Base-by-base conservation (phyloP, 2,797 vertebrate genomes). In the Spheniscus humboldti region DNA sequence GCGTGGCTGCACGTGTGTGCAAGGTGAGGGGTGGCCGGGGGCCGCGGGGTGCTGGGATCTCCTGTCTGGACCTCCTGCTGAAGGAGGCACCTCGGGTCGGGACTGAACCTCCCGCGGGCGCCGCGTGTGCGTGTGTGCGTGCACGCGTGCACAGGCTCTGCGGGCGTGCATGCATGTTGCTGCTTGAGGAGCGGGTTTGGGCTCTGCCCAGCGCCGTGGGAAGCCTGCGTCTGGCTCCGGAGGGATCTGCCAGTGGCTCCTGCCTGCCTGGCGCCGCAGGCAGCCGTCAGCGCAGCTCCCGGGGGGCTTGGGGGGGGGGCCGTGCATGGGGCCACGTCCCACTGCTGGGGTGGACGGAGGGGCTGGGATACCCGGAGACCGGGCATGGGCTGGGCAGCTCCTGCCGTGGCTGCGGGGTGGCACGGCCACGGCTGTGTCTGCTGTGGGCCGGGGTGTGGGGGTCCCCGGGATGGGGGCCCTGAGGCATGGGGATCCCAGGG, bases 391-490 rank as follows among this genome's bases (percentile, higher is more conserved):
- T 18, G 35, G 8, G 73, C 20, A 13, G 18, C 64, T 43, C 48
- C 48, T 48, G 56, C 30, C 11, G 0, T 0, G 11, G 37, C 59
- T 45, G 60, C 1, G 11, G n/a, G n/a, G 6, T 9, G 30, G 35
- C 22, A 9, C 7, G 22, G 74, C 22, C 35, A 4, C 17, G 3
- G 28, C n/a, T 28, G 9, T 4, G 48, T 23, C 16, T 7, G 35
- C 59, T 4, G 18, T 12, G 48, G 31, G 53, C 39, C 3, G 12
- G 8, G 30, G 39, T 8, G 7, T 5, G 74, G 64, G 56, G 6
- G 47, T n/a, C 45, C 56, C 18, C 3, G 6, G n/a, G n/a, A 15
- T 6, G 1, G 71, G 18, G 39, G 31, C 9, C 25, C 25, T 6
- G 35, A 23, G 27, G 19, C 20, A 4, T 13, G 20, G 68, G 68